phyloP scores from a whole-genome alignment of 2,888 invertebrate genomes.

The Mystacides longicornis region DNA sequence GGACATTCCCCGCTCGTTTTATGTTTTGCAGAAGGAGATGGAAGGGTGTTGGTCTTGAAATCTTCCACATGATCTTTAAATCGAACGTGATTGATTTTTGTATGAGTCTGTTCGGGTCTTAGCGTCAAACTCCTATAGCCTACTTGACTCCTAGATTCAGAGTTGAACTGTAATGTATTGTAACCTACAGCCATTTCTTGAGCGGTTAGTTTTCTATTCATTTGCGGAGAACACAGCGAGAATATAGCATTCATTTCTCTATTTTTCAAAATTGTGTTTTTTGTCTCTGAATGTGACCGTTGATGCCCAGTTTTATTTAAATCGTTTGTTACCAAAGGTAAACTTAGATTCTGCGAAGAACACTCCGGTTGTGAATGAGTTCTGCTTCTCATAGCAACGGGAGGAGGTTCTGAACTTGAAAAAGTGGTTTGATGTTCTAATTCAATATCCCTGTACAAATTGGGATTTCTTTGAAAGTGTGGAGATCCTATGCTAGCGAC shows the following conservation, averaged over 20 bases:
- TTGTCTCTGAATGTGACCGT: slow-evolving; percentile 45
- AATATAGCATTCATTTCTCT: slow-evolving; percentile 41
- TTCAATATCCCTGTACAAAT: slow-evolving; percentile 52
- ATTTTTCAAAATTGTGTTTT: slow-evolving; percentile 44
- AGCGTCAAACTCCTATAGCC: slow-evolving; percentile 28
- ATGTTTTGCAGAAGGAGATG: slow-evolving; percentile 36
- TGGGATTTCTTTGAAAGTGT: slow-evolving; percentile 53
- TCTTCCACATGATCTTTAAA: slow-evolving; percentile 46
- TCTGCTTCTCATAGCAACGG: slow-evolving; percentile 25
- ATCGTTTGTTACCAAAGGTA: slow-evolving; percentile 33
- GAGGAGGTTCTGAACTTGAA: slow-evolving; percentile 36
- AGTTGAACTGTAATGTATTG: slow-evolving; percentile 14
- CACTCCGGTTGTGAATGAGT: slow-evolving; percentile 24
- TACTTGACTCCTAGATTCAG: slow-evolving; percentile 31
- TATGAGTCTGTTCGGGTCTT: slow-evolving; percentile 35
- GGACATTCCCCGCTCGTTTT: slow-evolving; percentile 26
- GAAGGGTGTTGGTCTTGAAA: slow-evolving; percentile 44
- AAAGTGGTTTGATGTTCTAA: slow-evolving; percentile 40
- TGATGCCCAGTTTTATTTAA: slow-evolving; percentile 38
- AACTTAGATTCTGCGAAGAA: slow-evolving; percentile 28
- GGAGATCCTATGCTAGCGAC: slow-evolving; percentile 59
- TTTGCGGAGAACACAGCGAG: slow-evolving; percentile 50
- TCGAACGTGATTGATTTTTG: slow-evolving; percentile 44
- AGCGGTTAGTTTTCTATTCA: slow-evolving; percentile 45
- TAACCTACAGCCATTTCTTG: slow-evolving; percentile 26